These are phyloP conservation scores for Phocides pigmalion DNA, from an alignment of 1,140 invertebrate genomes.

Conservation along the genomic window DNA sequence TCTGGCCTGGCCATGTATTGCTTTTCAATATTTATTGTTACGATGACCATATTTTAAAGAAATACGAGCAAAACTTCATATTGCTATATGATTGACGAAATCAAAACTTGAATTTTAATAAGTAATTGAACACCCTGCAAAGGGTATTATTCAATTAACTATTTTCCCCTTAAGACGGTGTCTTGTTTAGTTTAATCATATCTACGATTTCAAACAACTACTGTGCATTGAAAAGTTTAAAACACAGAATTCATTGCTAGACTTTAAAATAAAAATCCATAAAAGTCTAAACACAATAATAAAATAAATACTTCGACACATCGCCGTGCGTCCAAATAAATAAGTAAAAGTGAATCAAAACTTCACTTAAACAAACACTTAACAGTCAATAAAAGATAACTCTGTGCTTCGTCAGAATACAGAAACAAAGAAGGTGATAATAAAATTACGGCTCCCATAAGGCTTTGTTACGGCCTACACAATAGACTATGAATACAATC, in stretches of 20 bases:
- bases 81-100: too few species aligned
- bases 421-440: slow-evolving; percentile 72
- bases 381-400: slow-evolving; percentile 57
- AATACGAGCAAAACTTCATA: too few species aligned
- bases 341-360: slow-evolving; percentile 48
- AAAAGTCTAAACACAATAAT: slow-evolving; percentile 21
- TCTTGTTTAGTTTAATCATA: too few species aligned
- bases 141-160: too few species aligned
- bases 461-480: slow-evolving; percentile 35
- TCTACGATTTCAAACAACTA: neutral
- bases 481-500: slow-evolving; percentile 37
- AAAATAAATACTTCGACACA: slow-evolving; percentile 30
- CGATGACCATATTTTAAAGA: too few species aligned
- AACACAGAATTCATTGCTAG: neutral
- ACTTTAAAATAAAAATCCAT: neutral
- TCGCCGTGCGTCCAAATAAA: slow-evolving; percentile 21
- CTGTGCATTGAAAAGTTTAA: neutral
- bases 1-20: too few species aligned
- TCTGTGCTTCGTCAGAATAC: slow-evolving; percentile 33
- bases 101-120: too few species aligned
- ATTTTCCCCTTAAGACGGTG: too few species aligned
- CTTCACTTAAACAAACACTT: slow-evolving; percentile 54
- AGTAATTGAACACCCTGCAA: too few species aligned
- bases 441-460: slow-evolving; percentile 55
- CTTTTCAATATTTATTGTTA: too few species aligned